Evolutionary conservation across 1,140 invertebrate genomes (phyloP).

Genomic region (Macrosteles quadrilineatus): DNA sequence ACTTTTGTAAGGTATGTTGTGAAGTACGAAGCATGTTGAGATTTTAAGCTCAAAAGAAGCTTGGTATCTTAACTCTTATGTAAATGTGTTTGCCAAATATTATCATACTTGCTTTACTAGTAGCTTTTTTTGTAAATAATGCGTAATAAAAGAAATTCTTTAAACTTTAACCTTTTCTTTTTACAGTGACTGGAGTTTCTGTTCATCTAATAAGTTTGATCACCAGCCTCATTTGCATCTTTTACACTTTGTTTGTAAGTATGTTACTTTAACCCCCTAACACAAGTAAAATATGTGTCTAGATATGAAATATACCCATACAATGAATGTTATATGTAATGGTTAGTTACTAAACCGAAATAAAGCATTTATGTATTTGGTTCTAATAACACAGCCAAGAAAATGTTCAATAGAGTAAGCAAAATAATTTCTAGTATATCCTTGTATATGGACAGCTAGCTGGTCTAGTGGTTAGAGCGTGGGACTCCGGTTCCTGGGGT

Average conservation of each 20-base stretch:
- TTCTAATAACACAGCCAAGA: background rate
- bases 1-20: no score
- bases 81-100: no score
- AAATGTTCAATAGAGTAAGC: background rate
- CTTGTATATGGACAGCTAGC: background rate
- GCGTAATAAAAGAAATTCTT: no score
- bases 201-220: conserved; percentile 41
- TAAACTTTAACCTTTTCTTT: no score
- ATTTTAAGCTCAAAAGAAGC: no score
- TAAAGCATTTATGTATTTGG: background rate
- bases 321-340: background rate
- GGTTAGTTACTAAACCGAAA: background rate
- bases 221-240: conserved; percentile 43
- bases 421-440: background rate
- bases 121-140: no score
- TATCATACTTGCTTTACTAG: no score
- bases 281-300: background rate
- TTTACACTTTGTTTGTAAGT: conserved; percentile 45
- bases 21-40: no score
- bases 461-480: no score
- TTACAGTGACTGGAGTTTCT: conserved; percentile 27
- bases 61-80: no score
- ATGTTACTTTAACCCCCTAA: no score
- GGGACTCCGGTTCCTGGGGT: no score
- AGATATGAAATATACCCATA: background rate